These are phyloP conservation scores for Alethe castanea DNA, from an alignment of 2,113 vertebrate genomes.

Conservation along the genomic window DNA sequence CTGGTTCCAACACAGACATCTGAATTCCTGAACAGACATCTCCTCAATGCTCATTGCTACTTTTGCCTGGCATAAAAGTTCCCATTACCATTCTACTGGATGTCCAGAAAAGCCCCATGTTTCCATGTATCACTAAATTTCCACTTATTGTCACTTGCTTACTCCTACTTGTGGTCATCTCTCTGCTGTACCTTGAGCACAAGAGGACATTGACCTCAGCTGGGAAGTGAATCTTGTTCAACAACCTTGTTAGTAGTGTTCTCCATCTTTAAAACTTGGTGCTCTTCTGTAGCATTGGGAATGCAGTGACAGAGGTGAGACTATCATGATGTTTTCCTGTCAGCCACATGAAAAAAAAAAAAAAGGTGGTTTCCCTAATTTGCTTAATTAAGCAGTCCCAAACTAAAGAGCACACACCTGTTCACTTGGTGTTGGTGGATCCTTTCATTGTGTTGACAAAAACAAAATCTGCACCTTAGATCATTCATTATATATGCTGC, in stretches of 20 bases:
- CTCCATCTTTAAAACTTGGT: background rate
- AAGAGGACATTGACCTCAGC: background rate
- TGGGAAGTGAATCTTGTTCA: background rate
- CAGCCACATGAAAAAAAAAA: background rate
- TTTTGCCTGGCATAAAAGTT: background rate
- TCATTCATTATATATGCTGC: background rate
- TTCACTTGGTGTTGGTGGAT: background rate
- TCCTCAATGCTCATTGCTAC: background rate
- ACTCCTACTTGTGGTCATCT: background rate
- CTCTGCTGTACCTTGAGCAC: background rate
- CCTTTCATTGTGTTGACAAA: background rate
- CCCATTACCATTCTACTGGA: background rate
- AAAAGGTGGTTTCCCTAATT: background rate
- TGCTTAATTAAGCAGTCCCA: background rate
- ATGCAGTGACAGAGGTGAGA: background rate
- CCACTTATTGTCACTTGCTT: background rate
- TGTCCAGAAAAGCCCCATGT: background rate
- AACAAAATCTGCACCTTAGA: background rate
- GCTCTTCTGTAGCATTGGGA: background rate
- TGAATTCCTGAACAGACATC: background rate
- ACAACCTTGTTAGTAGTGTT: background rate
- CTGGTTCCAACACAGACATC: background rate
- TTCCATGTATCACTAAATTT: background rate
- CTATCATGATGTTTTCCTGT: background rate
- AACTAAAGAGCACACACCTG: background rate